A percentile compares a stretch with the other conserved stretches of the same genome.
These are phyloP conservation scores for Macquaria ambigua DNA, from an alignment of 2,113 vertebrate species.

Conservation along the genomic window DNA sequence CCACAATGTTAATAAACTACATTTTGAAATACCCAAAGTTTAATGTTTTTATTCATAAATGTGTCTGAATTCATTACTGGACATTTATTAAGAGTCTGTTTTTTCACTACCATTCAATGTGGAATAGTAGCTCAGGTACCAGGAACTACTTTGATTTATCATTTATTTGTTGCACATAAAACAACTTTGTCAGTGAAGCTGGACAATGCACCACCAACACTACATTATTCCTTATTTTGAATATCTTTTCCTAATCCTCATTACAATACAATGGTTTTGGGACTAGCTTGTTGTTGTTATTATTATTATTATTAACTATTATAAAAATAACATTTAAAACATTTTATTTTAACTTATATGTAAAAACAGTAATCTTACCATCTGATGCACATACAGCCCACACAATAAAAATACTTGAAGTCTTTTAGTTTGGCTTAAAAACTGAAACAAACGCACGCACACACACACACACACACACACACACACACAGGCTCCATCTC, in stretches of 20 bases:
- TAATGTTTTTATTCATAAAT: not conserved
- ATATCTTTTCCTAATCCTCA: not conserved
- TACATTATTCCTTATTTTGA: not conserved
- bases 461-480: not conserved
- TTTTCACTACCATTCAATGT: not conserved
- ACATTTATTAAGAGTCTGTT: too few relatives aligned
- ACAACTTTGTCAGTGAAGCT: not conserved
- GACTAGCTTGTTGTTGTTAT: not conserved
- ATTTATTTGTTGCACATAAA: not conserved
- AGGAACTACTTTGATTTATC: not conserved
- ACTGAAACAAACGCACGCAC: not conserved
- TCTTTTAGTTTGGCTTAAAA: not conserved
- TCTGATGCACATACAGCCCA: not conserved
- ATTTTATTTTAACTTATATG: not conserved
- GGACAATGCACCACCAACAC: not conserved
- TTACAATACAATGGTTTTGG: not conserved
- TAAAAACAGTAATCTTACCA: not conserved
- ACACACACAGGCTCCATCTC: slow-evolving; percentile 18
- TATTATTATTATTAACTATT: not conserved
- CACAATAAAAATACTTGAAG: not conserved
- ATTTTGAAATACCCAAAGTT: not conserved
- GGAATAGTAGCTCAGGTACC: not conserved
- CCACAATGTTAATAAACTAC: not conserved
- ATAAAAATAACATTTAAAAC: not conserved
- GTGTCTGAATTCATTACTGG: not conserved